A percentile compares a stretch with the other conserved stretches of the same genome.
These are phyloP conservation scores for Lepus timidus DNA, from an alignment of 2,113 vertebrate species.

Conservation along the genomic window DNA sequence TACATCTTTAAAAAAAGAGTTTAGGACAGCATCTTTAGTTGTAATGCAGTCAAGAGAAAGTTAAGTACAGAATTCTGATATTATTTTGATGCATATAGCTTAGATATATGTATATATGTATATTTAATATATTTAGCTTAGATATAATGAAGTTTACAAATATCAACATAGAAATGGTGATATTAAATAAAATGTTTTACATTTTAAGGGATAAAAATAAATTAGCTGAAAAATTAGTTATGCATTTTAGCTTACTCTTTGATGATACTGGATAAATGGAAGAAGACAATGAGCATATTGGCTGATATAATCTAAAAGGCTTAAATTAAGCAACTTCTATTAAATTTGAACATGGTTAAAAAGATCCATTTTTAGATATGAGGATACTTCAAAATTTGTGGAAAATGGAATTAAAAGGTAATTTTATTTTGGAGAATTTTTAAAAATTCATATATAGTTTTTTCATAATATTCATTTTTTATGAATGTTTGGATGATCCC, in stretches of 20 bases:
- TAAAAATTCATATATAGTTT: no score
- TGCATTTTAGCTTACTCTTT: conserved; percentile 4
- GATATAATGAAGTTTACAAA: conserved; percentile 25
- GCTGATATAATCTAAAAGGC: conserved; percentile 11
- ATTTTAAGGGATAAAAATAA: conserved; percentile 24
- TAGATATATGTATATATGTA: no score
- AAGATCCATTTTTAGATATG: background rate
- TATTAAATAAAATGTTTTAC: conserved; percentile 32
- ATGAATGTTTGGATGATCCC: no score
- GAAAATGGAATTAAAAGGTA: no score
- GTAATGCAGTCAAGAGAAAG: background rate
- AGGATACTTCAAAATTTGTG: no score
- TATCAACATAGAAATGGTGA: background rate
- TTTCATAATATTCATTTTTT: no score
- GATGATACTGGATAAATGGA: conserved; percentile 9
- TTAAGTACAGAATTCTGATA: conserved; percentile 37
- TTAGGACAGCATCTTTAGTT: background rate
- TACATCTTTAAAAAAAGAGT: no score
- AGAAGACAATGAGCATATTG: background rate
- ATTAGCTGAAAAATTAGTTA: conserved; percentile 27
- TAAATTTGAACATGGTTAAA: background rate
- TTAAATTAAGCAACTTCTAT: conserved; percentile 34
- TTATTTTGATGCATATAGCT: background rate
- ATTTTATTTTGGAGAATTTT: no score
- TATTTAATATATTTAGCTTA: no score